These are phyloP conservation scores for Osmerus eperlanus DNA, from an alignment of 2,113 vertebrate species.

Conservation along the genomic window DNA sequence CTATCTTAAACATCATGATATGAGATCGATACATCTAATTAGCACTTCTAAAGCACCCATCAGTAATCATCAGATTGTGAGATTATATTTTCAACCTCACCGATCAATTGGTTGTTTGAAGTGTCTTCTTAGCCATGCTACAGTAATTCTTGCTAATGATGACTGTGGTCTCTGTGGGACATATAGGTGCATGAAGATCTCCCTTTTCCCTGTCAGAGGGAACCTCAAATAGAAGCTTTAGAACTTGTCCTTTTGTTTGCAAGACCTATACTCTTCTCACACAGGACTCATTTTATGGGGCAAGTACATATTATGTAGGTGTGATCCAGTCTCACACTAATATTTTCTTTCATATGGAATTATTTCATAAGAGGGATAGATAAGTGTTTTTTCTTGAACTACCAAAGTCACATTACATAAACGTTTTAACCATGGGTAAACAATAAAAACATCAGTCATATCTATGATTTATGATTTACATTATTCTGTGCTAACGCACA, in stretches of 20 bases:
- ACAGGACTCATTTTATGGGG: too few species aligned
- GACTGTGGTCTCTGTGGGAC: background rate
- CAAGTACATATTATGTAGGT: too few species aligned
- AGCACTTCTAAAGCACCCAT: conserved; percentile 54
- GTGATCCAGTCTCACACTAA: too few species aligned
- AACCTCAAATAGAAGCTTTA: too few species aligned
- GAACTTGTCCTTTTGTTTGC: too few species aligned
- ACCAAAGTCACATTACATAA: too few species aligned
- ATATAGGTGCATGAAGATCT: background rate
- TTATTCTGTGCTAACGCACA: background rate
- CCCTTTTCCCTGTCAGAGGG: background rate
- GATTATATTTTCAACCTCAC: conserved; percentile 57
- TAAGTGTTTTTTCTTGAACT: too few species aligned
- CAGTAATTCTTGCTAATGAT: conserved; percentile 28
- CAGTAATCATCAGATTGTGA: conserved; percentile 55
- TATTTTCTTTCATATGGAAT: too few species aligned
- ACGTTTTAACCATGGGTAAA: too few species aligned
- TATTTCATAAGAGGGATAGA: too few species aligned
- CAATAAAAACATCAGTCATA: too few species aligned
- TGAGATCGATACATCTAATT: conserved; percentile 65
- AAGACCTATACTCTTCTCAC: too few species aligned
- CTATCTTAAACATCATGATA: conserved; percentile 48
- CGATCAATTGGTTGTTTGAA: conserved; percentile 59
- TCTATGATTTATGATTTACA: background rate
- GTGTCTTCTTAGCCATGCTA: conserved; percentile 39